phyloP scores from a whole-genome alignment of 2,113 vertebrate genomes.

The Oryzias javanicus region DNA sequence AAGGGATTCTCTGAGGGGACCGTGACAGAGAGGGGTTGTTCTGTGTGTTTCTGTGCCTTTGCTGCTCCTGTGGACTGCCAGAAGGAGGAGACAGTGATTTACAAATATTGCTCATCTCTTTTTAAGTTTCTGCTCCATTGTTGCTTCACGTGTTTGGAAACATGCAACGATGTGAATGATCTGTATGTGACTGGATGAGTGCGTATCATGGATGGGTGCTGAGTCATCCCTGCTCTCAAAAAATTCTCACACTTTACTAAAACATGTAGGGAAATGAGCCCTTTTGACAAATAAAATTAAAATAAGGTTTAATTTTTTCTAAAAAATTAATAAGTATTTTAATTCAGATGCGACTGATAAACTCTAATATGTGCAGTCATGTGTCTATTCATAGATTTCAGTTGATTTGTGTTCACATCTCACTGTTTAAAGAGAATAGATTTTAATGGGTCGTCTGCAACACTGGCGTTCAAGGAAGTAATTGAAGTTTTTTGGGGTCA shows the following conservation, averaged over 20 bases:
- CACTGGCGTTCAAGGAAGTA: not conserved
- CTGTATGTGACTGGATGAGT: slow-evolving; percentile 16
- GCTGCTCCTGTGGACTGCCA: slow-evolving; percentile 64
- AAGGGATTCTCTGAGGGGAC: not conserved
- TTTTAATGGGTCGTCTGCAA: not conserved
- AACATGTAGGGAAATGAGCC: not conserved
- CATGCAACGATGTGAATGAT: slow-evolving; percentile 19
- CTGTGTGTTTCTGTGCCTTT: slow-evolving; percentile 77
- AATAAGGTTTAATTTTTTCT: no score
- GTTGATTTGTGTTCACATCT: no score
- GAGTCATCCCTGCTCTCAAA: slow-evolving; percentile 47
- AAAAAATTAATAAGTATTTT: no score
- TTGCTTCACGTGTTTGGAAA: slow-evolving; percentile 11
- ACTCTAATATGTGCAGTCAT: no score
- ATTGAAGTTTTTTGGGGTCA: not conserved
- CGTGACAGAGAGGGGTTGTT: slow-evolving; percentile 9
- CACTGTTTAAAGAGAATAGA: not conserved
- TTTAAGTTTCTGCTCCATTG: slow-evolving; percentile 13
- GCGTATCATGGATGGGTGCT: slow-evolving; percentile 17
- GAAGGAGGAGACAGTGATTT: slow-evolving; percentile 54
- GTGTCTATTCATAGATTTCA: no score
- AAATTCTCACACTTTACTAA: slow-evolving; percentile 27
- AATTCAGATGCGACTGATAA: no score
- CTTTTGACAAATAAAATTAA: no score
- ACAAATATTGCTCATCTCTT: slow-evolving; percentile 40